These are phyloP conservation scores for Gibbula magus DNA, from an alignment of 2,888 invertebrate genomes.

Conservation along the genomic window DNA sequence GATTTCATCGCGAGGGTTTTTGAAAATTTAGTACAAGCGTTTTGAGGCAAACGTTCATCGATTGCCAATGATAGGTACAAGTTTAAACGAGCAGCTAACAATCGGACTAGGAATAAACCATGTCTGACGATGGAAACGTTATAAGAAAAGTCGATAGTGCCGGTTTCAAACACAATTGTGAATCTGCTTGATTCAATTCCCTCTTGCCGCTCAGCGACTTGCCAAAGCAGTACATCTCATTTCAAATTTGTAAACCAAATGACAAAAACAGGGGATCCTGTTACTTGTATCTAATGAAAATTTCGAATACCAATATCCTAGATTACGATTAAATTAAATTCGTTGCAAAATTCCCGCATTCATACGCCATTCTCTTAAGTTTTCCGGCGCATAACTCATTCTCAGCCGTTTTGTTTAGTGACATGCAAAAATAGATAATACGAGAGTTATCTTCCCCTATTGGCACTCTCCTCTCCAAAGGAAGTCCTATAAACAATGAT, in stretches of 20 bases:
- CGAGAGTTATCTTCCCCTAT: slow-evolving; percentile 12
- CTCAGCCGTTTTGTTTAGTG: slow-evolving; percentile 15
- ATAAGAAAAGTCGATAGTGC: slow-evolving; percentile 10
- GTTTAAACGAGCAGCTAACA: slow-evolving; percentile 11
- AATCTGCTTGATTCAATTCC: not conserved
- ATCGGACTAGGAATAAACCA: slow-evolving; percentile 12
- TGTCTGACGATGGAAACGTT: not conserved
- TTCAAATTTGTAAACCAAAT: not conserved
- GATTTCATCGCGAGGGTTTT: not conserved
- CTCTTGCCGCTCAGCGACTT: not conserved
- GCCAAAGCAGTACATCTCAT: not conserved
- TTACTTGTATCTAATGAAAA: slow-evolving; percentile 13
- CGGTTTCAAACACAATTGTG: slow-evolving; percentile 18
- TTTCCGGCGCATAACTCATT: slow-evolving; percentile 3
- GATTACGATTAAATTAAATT: slow-evolving; percentile 25
- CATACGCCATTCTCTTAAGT: not conserved
- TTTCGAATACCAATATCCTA: slow-evolving; percentile 21
- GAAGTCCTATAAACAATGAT: slow-evolving; percentile 9
- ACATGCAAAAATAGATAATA: slow-evolving; percentile 22
- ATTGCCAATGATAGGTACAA: slow-evolving; percentile 14
- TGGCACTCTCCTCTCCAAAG: slow-evolving; percentile 16
- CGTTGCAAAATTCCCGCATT: slow-evolving; percentile 12
- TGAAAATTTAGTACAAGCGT: not conserved
- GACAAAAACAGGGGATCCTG: slow-evolving; percentile 14
- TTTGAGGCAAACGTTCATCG: not conserved